A percentile compares a stretch with the other conserved stretches of the same genome.
These are phyloP conservation scores for Lasius platythorax DNA, from an alignment of 2,888 invertebrate species.

Conservation along the genomic window DNA sequence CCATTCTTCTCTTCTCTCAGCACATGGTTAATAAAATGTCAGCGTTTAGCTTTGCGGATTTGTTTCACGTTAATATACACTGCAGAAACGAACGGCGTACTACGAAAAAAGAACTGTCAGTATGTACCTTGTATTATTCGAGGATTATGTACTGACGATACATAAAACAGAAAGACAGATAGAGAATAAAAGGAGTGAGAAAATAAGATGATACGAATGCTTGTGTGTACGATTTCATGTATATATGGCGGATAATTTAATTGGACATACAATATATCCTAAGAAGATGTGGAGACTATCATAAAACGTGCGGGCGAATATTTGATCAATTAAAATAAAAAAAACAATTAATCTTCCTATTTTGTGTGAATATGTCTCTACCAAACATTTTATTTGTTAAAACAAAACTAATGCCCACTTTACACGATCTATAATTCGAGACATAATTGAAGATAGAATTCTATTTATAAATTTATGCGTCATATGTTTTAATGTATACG, in stretches of 20 bases:
- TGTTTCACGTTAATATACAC: conserved; percentile 68
- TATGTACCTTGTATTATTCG: conserved; percentile 67
- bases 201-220: conserved; percentile 57
- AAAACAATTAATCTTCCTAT: not conserved
- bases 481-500: too few relatives aligned
- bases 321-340: not conserved
- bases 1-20: conserved; percentile 60
- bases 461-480: too few relatives aligned
- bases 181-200: conserved; percentile 62
- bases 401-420: not conserved
- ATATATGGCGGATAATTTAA: conserved; percentile 65
- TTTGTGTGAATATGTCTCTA: not conserved
- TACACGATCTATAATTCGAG: too few relatives aligned
- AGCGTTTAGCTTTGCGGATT: conserved; percentile 71
- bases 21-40: conserved; percentile 56
- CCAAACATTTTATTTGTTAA: not conserved
- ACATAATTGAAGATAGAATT: too few relatives aligned
- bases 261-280: not conserved
- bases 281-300: conserved; percentile 12
- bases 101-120: conserved; percentile 60
- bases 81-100: conserved; percentile 70
- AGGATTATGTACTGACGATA: conserved; percentile 68
- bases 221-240: conserved; percentile 57
- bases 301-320: not conserved
- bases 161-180: conserved; percentile 65